Percentiles rank a stretch among this genome's conserved stretches.
These are phyloP conservation scores for Todiramphus saurophagus DNA, from an alignment of 2,113 vertebrate genomes.

Conservation along the genomic window DNA sequence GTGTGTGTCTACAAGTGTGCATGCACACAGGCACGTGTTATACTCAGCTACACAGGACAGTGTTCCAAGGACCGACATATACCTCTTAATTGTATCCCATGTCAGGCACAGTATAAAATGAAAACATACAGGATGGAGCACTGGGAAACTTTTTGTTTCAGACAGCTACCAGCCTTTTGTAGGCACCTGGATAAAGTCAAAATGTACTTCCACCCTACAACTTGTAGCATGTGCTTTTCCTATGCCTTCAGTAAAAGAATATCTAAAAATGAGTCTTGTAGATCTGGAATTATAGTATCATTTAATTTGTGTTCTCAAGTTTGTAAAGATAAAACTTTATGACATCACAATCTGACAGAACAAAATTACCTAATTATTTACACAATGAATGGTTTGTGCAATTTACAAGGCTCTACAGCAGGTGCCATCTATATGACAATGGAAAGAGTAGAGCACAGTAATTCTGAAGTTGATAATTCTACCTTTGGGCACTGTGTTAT, in stretches of 20 bases:
- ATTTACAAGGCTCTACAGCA: not conserved
- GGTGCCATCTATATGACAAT: not conserved
- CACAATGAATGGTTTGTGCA: not conserved
- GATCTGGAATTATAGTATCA: not conserved
- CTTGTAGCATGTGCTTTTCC: not conserved
- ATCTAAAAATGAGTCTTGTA: not conserved
- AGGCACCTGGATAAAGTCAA: not conserved
- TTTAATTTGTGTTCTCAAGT: not conserved
- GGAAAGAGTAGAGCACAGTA: not conserved
- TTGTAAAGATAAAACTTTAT: not conserved
- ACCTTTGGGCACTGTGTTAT: not conserved
- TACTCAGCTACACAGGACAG: no score
- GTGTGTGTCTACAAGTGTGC: fast-evolving
- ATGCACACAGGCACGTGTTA: fast-evolving
- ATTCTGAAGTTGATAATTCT: not conserved
- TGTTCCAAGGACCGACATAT: not conserved
- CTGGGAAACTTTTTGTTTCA: not conserved
- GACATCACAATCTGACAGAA: not conserved
- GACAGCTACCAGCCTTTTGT: not conserved
- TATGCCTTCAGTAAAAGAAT: not conserved
- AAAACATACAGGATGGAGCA: not conserved
- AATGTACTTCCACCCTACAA: not conserved
- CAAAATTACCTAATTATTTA: not conserved
- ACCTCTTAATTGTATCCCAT: not conserved
- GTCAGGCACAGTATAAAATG: not conserved